Conservation (phyloP, 2,797 vertebrate genomes). For the Decapterus maruadsi region DNA sequence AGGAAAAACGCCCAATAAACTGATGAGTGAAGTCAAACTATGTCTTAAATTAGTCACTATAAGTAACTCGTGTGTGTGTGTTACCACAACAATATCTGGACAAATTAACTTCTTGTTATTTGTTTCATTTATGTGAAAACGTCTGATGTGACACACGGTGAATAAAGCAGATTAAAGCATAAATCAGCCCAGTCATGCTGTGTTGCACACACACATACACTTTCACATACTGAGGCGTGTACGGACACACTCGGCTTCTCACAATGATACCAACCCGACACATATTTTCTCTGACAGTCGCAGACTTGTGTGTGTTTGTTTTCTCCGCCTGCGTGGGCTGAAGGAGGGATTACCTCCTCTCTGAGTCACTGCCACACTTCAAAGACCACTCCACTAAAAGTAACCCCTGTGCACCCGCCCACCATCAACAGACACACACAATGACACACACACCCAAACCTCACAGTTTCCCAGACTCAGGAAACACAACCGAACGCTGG, state of each 20-base stretch:
- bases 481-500: too few species aligned
- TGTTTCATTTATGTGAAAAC: too few species aligned
- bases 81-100: too few species aligned
- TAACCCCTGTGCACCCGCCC: background rate
- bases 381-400: slow-evolving; percentile 16
- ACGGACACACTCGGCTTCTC: slow-evolving; percentile 15
- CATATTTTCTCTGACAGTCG: background rate
- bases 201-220: background rate
- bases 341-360: slow-evolving; percentile 47
- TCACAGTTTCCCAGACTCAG: slow-evolving; percentile 24
- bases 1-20: too few species aligned
- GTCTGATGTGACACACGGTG: too few species aligned
- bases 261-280: slow-evolving; percentile 2
- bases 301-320: slow-evolving; percentile 10
- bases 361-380: slow-evolving; percentile 34
- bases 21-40: too few species aligned
- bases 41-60: too few species aligned
- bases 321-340: slow-evolving; percentile 3
- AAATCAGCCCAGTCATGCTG: background rate
- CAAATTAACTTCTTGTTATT: too few species aligned
- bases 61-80: too few species aligned
- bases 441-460: background rate
- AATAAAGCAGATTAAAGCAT: background rate
- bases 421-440: background rate
- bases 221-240: slow-evolving; percentile 14